These are phyloP conservation scores for Ferrisia virgata DNA, from an alignment of 2,888 invertebrate genomes.

Conservation along the genomic window DNA sequence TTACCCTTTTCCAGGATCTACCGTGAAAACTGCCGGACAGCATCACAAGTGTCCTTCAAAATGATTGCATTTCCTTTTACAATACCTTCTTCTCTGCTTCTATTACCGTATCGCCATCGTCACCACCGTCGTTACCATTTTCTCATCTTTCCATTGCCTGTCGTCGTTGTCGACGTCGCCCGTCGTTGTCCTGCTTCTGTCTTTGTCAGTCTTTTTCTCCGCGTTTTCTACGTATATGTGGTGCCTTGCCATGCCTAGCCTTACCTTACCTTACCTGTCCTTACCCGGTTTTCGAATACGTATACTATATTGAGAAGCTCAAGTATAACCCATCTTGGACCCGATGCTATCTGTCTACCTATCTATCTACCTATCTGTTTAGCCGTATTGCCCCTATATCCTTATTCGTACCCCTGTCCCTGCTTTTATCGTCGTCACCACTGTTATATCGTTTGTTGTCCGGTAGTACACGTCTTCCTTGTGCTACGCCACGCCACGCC, in stretches of 20 bases:
- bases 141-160: neutral
- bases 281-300: too few relatives aligned
- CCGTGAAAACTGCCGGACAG: slow-evolving; percentile 46
- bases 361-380: slow-evolving; percentile 13
- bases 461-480: neutral
- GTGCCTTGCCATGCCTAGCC: neutral
- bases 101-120: slow-evolving; percentile 30
- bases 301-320: too few relatives aligned
- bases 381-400: neutral
- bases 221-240: neutral
- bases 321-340: neutral
- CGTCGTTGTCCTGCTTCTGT: neutral
- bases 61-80: slow-evolving; percentile 46
- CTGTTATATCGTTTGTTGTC: neutral
- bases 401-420: too few relatives aligned
- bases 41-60: slow-evolving; percentile 47
- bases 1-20: slow-evolving; percentile 46
- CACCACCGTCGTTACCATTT: neutral
- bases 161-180: too few relatives aligned
- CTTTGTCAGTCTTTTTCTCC: slow-evolving; percentile 9
- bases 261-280: too few relatives aligned
- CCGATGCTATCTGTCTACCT: neutral
- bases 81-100: slow-evolving; percentile 37
- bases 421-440: neutral
- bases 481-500: neutral